Base-by-base conservation (phyloP, 2,113 vertebrate species). In the Hyperopisus bebe region DNA sequence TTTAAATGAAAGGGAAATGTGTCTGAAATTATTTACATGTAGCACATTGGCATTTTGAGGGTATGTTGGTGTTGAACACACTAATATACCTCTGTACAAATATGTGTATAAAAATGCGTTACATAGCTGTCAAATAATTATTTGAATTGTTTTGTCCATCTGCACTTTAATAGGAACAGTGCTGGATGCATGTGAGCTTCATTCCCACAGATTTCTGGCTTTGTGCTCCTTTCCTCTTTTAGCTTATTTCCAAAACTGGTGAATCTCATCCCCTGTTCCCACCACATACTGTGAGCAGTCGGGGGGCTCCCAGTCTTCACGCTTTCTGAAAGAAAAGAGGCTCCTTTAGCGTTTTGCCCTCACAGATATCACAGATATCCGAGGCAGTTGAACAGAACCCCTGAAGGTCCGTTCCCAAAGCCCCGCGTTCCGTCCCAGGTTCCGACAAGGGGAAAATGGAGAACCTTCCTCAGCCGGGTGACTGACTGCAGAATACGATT, bases 231-330 rank as follows among this genome's bases (percentile, higher is more conserved):
- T 89, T 19, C 83, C 80, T 74, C 88, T 91, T 93, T 88, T 91
- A 86, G 90, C 91, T 91, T 91, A 93, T 77, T 35, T 53, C 77
- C 46, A 42, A 93, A 94, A 94, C 94, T 94, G 90, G 92, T 95
- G 95, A 91, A 94, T 95, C 95, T 95, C 95, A 94, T 91, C 90
- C 92, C 90, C 70, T 92, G 94, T 95, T 96, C 95, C 96, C 96
- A 96, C 95, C 95, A 92, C 94, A 92, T 93, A 94, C 95, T 92
- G 95, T 94, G 94, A 95, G 95, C 96, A 91, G 96, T 95, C 94
- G 96, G 96, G 96, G 96, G 95, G 95, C 96, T 95, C 50, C 94
- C 94, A 94, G 95, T 95, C 95, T 93, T 95, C 94, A 95, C 95
- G 95, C 96, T 95, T 95, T 95, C 94, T 94, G 87, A 92, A 93